Percentiles rank a stretch among this genome's conserved stretches.
Evolutionary conservation across 2,113 vertebrate species (phyloP).

Genomic region (Tauraco erythrolophus): DNA sequence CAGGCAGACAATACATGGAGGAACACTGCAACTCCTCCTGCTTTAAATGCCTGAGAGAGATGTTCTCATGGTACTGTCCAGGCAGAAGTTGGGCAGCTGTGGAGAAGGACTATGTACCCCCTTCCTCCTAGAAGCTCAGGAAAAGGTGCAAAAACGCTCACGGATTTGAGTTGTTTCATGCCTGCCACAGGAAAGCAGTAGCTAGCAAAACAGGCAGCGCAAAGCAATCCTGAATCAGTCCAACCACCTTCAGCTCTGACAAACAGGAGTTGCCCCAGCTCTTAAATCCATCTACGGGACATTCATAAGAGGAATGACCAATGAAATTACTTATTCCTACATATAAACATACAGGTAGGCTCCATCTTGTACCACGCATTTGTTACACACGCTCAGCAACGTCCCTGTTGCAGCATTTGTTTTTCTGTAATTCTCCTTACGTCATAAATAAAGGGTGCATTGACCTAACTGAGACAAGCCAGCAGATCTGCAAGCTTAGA

Average conservation of each 20-base stretch:
- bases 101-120: background rate
- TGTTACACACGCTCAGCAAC: background rate
- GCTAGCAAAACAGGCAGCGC: background rate
- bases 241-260: background rate
- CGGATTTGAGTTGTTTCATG: background rate
- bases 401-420: background rate
- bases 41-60: background rate
- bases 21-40: background rate
- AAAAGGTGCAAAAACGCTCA: background rate
- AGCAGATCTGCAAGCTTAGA: background rate
- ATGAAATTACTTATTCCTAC: background rate
- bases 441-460: background rate
- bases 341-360: background rate
- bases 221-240: background rate
- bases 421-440: background rate
- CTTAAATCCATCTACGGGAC: background rate
- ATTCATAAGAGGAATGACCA: background rate
- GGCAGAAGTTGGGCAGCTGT: background rate
- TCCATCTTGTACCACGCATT: background rate
- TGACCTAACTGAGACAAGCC: background rate
- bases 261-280: background rate
- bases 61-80: background rate
- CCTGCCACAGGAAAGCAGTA: background rate
- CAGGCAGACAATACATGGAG: background rate
- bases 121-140: background rate